Base-by-base conservation (phyloP, 1,140 invertebrate genomes). In the Chironomus tepperi region DNA sequence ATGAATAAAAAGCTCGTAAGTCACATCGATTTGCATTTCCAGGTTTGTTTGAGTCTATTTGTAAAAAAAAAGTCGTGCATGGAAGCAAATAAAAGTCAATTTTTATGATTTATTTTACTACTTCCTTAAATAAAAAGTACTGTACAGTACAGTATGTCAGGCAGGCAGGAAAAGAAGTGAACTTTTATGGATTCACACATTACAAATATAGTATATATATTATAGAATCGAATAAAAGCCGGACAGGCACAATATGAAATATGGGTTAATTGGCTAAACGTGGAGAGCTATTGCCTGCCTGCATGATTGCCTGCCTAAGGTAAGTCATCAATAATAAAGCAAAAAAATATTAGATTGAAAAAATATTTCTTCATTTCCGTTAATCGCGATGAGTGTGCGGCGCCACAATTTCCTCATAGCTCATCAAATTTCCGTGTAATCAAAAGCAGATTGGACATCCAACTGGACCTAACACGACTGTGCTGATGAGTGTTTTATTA, bases 131-230 rank as follows among this genome's bases (percentile, higher is more conserved):
- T 5, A 5, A 34, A 34, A 1, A 2, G 24, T 2, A 34, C 24
- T 34, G 24, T 34, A 34, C 24, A 34, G 24, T 34, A 57, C 47
- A 57, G n/a, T 57, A 57, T 57, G 47, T 57, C 24, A 34, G 47
- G 3, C 47, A 47, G 9, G 15, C 9, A 47, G n/a, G 47, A 57
- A 57, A 57, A 57, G 24, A 57, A n/a, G 15, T 57, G 9, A 57
- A 57, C n/a, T 57, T 57, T 57, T 57, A 57, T 57, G 47, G 47
- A 57, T 57, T 57, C 47, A 57, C 47, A 57, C 47, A 57, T 57
- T 57, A 47, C 15, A 47, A 15, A n/a, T n/a, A n/a, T n/a, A n/a
- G n/a, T n/a, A n/a, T n/a, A n/a, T n/a, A n/a, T n/a, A n/a, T n/a
- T n/a, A n/a, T n/a, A 2, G 43, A 47, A 47, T 10, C 15, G 43